Base-by-base conservation (phyloP, 2,888 invertebrate species). In the Vandiemenella viatica region DNA sequence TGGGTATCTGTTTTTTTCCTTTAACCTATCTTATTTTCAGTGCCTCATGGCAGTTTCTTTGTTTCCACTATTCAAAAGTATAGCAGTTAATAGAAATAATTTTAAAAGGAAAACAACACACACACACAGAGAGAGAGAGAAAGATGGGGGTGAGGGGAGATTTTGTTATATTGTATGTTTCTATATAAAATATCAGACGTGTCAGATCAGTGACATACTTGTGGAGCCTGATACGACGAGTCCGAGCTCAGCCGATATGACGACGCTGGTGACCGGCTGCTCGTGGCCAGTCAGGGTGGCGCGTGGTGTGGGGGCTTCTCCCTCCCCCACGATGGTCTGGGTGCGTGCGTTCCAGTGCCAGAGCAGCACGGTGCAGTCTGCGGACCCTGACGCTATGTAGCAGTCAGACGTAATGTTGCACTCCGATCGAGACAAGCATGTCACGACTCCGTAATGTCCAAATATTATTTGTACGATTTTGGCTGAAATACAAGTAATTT, bases 281-380 rank as follows among this genome's bases (percentile, higher is more conserved):
- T 97, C 95, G 69, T 98, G 98, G 0, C 98, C 98, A 0, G 97
- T 97, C 18, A 98, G 75, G 4, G 96, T 92, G 7, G 96, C 95
- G 57, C 96, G 78, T 4, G 98, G 98, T 22, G 95, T 92, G 0
- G 97, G 96, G 48, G 85, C 74, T 61, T 93, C 93, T 16, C 91
- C 92, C 67, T 98, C 97, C 5, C 97, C 97, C 23, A 97, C 91
- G 59, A 98, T 91, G 54, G 90, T 90, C 65, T 95, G 95, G 52
- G 89, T 89, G n/a, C 91, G 76, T 0, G 91, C 93, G 61, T 82
- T 97, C 93, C 98, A 99, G 63, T 97, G 96, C 98, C 98, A 99
- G 46, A 99, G 71, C 50, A 97, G 74, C 18, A 98, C 93, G 0
- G 97, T 97, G 68, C 97, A 97, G 70, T 99, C 98, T 43, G 92